Conservation (phyloP, 2,888 invertebrate species). For the Brachynemurus nebulosus region DNA sequence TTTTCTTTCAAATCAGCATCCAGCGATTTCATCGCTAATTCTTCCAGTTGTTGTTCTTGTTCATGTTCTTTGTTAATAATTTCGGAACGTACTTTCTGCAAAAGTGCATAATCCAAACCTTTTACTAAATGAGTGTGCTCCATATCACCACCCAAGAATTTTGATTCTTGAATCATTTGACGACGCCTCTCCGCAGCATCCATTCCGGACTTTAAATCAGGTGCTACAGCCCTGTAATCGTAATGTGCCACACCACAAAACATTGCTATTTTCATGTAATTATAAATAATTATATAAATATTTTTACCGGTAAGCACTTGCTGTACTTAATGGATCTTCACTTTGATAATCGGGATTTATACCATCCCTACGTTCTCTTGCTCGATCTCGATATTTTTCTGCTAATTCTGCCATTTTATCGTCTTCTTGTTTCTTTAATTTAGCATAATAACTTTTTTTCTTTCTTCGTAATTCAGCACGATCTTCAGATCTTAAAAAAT, state of each 20-base stretch:
- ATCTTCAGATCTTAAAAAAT: conserved; percentile 38
- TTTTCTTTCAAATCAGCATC: conserved; percentile 31
- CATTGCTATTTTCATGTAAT: not conserved
- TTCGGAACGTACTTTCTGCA: conserved; percentile 90
- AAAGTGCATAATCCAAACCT: conserved; percentile 79
- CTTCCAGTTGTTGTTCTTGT: conserved; percentile 70
- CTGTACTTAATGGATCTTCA: conserved; percentile 72
- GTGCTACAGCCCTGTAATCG: conserved; percentile 94
- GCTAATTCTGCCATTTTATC: conserved; percentile 88
- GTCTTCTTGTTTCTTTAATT: conserved; percentile 86
- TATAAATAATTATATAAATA: too few relatives aligned
- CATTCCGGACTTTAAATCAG: conserved; percentile 84
- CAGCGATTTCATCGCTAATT: conserved; percentile 44
- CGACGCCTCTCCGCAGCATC: conserved; percentile 90
- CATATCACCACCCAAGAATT: conserved; percentile 99
- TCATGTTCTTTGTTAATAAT: conserved; percentile 67
- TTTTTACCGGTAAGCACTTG: conserved; percentile 43
- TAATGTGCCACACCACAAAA: too few relatives aligned
- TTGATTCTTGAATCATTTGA: conserved; percentile 95
- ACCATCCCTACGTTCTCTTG: conserved; percentile 81
- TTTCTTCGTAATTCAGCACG: conserved; percentile 76
- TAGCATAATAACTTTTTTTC: conserved; percentile 91
- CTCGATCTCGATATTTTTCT: conserved; percentile 84
- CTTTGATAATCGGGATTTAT: conserved; percentile 65
- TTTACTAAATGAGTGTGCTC: conserved; percentile 99